A percentile compares a stretch with the other conserved stretches of the same genome.
Evolutionary conservation across 2,113 vertebrate genomes (phyloP).

Genomic region (Caretta caretta): DNA sequence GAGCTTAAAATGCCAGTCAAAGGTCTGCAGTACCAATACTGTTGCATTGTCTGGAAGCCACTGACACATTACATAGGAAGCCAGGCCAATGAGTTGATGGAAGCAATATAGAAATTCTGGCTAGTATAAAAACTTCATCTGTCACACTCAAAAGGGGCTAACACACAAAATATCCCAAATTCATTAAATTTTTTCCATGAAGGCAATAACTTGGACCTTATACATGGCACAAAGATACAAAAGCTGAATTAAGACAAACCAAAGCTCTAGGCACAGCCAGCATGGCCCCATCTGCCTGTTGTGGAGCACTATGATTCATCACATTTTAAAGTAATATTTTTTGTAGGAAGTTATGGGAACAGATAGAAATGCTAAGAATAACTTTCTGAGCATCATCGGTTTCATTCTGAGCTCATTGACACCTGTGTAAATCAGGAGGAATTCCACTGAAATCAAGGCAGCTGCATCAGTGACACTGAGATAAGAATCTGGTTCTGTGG

Average conservation of each 20-base stretch:
- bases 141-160: neutral
- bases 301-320: too few species aligned
- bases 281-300: neutral
- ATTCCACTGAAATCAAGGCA: neutral
- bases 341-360: neutral
- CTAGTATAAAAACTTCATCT: neutral
- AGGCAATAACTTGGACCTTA: neutral
- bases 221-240: neutral
- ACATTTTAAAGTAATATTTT: neutral
- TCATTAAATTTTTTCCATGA: neutral
- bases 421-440: neutral
- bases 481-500: neutral
- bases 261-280: neutral
- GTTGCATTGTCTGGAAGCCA: neutral
- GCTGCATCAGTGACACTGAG: neutral
- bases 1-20: neutral
- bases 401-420: neutral
- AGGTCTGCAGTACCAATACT: neutral
- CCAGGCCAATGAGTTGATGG: neutral
- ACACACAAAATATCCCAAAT: neutral
- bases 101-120: neutral
- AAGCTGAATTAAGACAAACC: neutral
- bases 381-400: neutral
- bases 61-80: neutral
- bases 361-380: neutral